These are phyloP conservation scores for Chorisops tibialis DNA, from an alignment of 2,888 invertebrate genomes.

Conservation along the genomic window DNA sequence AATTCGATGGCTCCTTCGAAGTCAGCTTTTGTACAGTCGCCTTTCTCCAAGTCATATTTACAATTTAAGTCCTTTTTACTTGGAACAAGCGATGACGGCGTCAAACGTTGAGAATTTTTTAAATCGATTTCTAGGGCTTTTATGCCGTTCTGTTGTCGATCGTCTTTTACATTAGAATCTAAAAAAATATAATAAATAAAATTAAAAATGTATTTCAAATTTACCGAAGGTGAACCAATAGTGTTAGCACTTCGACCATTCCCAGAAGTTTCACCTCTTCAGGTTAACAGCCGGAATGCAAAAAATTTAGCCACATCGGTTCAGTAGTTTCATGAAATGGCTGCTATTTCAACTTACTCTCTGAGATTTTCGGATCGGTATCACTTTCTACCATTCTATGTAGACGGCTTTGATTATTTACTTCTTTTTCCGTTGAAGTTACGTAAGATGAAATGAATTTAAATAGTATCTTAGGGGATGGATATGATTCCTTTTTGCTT, in stretches of 20 bases:
- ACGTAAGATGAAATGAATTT: background rate
- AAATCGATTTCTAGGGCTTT: slow-evolving; percentile 64
- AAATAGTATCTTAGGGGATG: background rate
- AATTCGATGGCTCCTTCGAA: slow-evolving; percentile 85
- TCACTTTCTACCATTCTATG: slow-evolving; percentile 92
- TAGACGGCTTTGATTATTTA: slow-evolving; percentile 54
- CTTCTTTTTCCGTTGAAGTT: slow-evolving; percentile 21
- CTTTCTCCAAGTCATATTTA: slow-evolving; percentile 61
- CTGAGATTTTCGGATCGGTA: slow-evolving; percentile 72
- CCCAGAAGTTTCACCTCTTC: no score
- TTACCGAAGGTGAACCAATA: no score
- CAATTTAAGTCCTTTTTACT: slow-evolving; percentile 45
- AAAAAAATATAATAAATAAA: slow-evolving; percentile 34
- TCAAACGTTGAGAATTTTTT: slow-evolving; percentile 47
- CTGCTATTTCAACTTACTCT: slow-evolving; percentile 62
- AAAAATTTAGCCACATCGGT: no score
- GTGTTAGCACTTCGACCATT: no score
- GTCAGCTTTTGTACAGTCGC: slow-evolving; percentile 70
- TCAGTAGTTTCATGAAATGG: no score
- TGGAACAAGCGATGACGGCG: slow-evolving; percentile 43
- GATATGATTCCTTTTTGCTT: background rate
- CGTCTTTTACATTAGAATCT: slow-evolving; percentile 87
- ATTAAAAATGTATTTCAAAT: no score
- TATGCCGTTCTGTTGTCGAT: slow-evolving; percentile 73
- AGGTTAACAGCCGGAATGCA: no score